phyloP scores from a whole-genome alignment of 2,797 vertebrate genomes.

The Chaenodraco wilsoni region DNA sequence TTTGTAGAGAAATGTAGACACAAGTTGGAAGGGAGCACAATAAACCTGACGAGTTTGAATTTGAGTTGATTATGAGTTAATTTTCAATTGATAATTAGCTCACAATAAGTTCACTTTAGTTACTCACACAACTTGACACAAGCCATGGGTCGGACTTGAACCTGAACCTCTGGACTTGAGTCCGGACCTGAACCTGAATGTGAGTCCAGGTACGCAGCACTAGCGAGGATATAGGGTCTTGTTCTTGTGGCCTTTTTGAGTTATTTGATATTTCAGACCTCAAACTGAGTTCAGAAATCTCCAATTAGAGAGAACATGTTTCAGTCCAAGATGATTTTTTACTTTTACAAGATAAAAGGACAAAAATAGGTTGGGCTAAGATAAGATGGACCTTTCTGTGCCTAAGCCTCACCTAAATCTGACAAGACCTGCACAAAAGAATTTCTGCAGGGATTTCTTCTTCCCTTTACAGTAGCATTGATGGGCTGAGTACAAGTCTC shows the following conservation, averaged over 20 bases:
- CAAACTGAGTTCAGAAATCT: conserved; percentile 3
- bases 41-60: too few relatives aligned
- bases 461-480: conserved; percentile 10
- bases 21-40: too few relatives aligned
- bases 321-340: neutral
- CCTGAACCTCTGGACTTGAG: too few relatives aligned
- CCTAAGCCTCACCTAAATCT: neutral
- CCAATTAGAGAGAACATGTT: conserved; percentile 1
- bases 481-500: conserved; percentile 28
- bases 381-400: neutral
- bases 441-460: conserved; percentile 16
- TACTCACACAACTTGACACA: too few relatives aligned
- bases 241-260: neutral
- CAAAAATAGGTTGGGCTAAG: too few relatives aligned
- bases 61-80: too few relatives aligned
- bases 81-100: too few relatives aligned
- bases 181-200: too few relatives aligned
- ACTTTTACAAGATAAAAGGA: neutral
- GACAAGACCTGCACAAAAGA: conserved; percentile 5
- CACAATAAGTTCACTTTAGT: too few relatives aligned
- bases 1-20: too few relatives aligned
- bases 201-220: too few relatives aligned
- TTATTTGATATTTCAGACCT: conserved; percentile 13
- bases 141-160: too few relatives aligned
- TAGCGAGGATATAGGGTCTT: neutral